Percentiles rank a stretch among this genome's conserved stretches.
phyloP scores from a whole-genome alignment of 2,113 vertebrate species.

The Syrmaticus mikado region DNA sequence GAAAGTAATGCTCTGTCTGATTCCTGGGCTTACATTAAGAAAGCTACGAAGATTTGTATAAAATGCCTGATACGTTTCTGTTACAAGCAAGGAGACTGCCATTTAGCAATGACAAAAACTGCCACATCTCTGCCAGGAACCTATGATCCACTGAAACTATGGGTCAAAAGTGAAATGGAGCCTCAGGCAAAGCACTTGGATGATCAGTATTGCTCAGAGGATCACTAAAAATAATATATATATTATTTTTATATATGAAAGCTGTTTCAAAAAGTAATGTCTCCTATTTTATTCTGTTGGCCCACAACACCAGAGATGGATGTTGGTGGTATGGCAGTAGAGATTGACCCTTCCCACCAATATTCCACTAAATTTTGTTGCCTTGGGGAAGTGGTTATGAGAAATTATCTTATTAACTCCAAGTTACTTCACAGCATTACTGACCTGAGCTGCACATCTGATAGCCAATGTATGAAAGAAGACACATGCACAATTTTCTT shows the following conservation, averaged over 20 bases:
- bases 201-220: neutral
- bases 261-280: neutral
- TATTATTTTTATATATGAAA: neutral
- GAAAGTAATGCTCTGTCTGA: neutral
- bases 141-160: neutral
- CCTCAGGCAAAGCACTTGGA: neutral
- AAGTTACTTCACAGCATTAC: neutral
- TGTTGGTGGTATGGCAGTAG: neutral
- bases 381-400: neutral
- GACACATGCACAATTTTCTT: neutral
- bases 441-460: neutral
- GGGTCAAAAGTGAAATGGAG: neutral
- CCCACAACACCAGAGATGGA: too few relatives aligned
- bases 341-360: neutral
- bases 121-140: neutral
- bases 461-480: neutral
- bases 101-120: neutral
- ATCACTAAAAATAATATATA: neutral
- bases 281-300: neutral
- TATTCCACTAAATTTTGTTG: neutral
- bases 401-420: conserved; percentile 32
- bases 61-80: neutral
- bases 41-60: neutral
- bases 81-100: neutral
- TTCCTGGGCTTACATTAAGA: neutral